Evolutionary conservation across 2,888 invertebrate species (phyloP).

Genomic region (Diplazon laetatorius): DNA sequence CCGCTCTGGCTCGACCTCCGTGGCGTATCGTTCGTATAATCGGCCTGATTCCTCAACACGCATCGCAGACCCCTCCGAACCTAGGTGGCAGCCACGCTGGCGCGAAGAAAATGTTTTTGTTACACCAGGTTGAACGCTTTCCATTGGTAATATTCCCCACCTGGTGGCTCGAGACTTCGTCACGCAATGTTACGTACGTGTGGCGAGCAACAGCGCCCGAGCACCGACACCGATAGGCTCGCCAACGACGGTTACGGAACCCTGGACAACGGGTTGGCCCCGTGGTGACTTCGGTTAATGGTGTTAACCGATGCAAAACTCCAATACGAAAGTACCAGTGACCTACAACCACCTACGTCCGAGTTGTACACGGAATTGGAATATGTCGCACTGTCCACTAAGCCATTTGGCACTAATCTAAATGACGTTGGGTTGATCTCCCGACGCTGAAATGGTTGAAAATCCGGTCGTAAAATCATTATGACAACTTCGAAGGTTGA

Average conservation of each 20-base stretch:
- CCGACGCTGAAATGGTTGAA: conserved; percentile 20
- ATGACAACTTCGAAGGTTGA: conserved; percentile 35
- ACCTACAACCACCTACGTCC: not conserved
- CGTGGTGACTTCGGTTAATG: conserved; percentile 7
- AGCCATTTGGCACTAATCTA: not conserved
- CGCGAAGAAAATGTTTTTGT: conserved; percentile 46
- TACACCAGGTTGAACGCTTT: conserved; percentile 49
- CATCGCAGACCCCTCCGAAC: conserved; percentile 6
- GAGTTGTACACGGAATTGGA: conserved; percentile 2
- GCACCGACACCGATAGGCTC: not conserved
- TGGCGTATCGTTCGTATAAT: conserved; percentile 42
- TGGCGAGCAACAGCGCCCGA: not conserved
- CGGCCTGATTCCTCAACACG: conserved; percentile 54
- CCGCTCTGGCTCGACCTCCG: not conserved
- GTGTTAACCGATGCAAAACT: conserved; percentile 46
- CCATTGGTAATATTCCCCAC: conserved; percentile 37
- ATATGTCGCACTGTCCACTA: not conserved
- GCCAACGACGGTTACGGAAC: conserved; percentile 14
- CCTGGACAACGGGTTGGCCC: not conserved
- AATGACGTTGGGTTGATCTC: conserved; percentile 3
- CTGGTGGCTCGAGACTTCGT: conserved; percentile 3
- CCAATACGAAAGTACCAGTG: conserved; percentile 17
- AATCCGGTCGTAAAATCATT: conserved; percentile 20
- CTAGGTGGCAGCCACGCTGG: conserved; percentile 9
- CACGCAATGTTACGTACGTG: conserved; percentile 38